Conservation (phyloP, 2,113 vertebrate species). For the Alouatta palliata region DNA sequence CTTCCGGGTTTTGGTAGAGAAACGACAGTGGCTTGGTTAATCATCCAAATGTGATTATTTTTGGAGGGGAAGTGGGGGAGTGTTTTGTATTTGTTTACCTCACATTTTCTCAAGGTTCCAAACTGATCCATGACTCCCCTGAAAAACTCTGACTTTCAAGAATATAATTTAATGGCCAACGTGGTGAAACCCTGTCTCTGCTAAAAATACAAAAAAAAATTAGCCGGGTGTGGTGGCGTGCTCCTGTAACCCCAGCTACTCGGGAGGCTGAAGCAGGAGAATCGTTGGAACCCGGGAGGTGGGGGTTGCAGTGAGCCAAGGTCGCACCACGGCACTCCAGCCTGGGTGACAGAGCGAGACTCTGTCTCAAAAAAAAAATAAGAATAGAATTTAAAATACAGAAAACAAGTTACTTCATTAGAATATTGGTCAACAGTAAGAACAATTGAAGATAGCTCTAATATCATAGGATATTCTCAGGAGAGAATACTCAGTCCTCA, state of each 20-base stretch:
- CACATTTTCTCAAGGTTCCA: background rate
- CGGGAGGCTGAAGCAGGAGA: too few relatives aligned
- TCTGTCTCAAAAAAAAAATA: too few relatives aligned
- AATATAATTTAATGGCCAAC: background rate
- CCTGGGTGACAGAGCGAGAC: too few relatives aligned
- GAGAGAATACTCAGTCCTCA: too few relatives aligned
- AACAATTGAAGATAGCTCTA: background rate
- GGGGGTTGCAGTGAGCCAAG: too few relatives aligned
- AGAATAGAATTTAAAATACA: background rate
- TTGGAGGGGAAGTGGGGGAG: too few relatives aligned
- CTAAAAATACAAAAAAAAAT: too few relatives aligned
- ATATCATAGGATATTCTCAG: fast-evolving
- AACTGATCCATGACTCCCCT: background rate
- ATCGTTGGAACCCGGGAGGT: too few relatives aligned
- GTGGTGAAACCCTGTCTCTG: too few relatives aligned
- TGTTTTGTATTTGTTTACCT: background rate
- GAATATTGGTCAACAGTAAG: fast-evolving
- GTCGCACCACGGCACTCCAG: too few relatives aligned
- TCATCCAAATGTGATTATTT: background rate
- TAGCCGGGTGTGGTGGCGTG: too few relatives aligned
- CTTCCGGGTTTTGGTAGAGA: background rate
- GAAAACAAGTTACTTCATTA: fast-evolving
- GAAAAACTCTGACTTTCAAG: background rate
- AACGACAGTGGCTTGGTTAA: fast-evolving
- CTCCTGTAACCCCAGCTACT: too few relatives aligned